Evolutionary conservation across 2,113 vertebrate species (phyloP).

Genomic region (Ariopsis seemanni): DNA sequence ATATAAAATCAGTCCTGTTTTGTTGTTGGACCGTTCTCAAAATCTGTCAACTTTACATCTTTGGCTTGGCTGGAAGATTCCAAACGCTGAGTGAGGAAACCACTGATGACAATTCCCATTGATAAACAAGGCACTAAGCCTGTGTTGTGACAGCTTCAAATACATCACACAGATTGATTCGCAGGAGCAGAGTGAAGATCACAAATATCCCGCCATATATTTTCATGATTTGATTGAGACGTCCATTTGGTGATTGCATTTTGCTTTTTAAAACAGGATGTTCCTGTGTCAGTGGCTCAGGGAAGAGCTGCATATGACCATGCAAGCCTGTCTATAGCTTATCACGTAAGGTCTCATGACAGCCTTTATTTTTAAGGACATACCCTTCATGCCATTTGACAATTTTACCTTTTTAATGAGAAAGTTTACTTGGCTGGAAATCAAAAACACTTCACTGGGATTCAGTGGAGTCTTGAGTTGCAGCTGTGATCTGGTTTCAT

Average conservation of each 20-base stretch:
- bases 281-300: background rate
- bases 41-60: background rate
- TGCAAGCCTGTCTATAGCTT: background rate
- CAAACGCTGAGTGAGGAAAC: background rate
- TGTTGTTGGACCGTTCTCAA: background rate
- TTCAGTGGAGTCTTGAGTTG: background rate
- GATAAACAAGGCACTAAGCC: constrained; percentile 25
- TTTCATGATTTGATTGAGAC: background rate
- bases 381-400: background rate
- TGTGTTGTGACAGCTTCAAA: constrained; percentile 1
- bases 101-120: background rate
- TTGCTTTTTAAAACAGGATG: constrained; percentile 18
- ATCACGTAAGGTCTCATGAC: background rate
- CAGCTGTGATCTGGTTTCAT: background rate
- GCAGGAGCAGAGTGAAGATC: background rate
- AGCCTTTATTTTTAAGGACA: background rate
- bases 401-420: background rate
- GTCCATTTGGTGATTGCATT: constrained; percentile 36
- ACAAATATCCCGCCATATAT: background rate
- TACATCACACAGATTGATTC: constrained; percentile 26
- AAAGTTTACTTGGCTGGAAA: background rate
- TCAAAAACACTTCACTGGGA: background rate
- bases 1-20: background rate
- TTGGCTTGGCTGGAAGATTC: background rate
- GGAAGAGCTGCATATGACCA: background rate